Conservation (phyloP, 2,797 vertebrate genomes). For the Cetoscarus ocellatus region DNA sequence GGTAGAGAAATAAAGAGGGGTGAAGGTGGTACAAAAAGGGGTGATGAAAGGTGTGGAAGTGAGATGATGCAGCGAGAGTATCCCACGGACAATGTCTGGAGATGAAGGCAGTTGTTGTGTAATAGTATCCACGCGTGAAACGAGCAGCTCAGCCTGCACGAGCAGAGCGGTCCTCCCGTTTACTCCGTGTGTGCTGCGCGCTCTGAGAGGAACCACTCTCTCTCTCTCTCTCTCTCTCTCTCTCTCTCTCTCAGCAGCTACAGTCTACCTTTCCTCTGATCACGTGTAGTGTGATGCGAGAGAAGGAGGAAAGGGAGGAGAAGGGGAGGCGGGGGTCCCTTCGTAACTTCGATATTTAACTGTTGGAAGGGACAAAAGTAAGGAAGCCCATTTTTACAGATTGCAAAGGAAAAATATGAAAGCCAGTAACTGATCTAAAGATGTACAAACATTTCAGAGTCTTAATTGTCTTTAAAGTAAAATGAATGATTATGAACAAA, state of each 20-base stretch:
- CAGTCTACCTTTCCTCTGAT: constrained; percentile 73
- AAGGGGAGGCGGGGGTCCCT: constrained; percentile 17
- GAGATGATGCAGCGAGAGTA: constrained; percentile 56
- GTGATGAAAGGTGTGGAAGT: constrained; percentile 31
- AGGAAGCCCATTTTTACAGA: neutral
- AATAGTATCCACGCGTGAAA: constrained; percentile 77
- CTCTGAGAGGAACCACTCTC: constrained; percentile 59
- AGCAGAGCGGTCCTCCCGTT: constrained; percentile 54
- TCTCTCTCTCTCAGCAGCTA: constrained; percentile 70
- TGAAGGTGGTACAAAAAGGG: constrained; percentile 15
- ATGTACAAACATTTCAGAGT: too few species aligned
- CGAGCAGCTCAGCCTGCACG: constrained; percentile 43
- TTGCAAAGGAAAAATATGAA: too few species aligned
- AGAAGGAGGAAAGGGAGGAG: constrained; percentile 3
- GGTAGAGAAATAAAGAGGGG: constrained; percentile 26
- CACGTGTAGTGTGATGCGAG: constrained; percentile 75
- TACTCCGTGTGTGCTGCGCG: constrained; percentile 62
- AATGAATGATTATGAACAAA: too few species aligned
- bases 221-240: constrained; percentile 31
- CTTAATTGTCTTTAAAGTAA: too few species aligned
- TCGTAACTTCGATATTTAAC: constrained; percentile 71
- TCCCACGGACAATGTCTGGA: constrained; percentile 63
- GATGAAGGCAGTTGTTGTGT: constrained; percentile 44
- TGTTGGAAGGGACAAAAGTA: constrained; percentile 68
- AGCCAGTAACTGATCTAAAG: too few species aligned